phyloP scores from a whole-genome alignment of 2,888 invertebrate genomes.

The Flexamia atlantica region DNA sequence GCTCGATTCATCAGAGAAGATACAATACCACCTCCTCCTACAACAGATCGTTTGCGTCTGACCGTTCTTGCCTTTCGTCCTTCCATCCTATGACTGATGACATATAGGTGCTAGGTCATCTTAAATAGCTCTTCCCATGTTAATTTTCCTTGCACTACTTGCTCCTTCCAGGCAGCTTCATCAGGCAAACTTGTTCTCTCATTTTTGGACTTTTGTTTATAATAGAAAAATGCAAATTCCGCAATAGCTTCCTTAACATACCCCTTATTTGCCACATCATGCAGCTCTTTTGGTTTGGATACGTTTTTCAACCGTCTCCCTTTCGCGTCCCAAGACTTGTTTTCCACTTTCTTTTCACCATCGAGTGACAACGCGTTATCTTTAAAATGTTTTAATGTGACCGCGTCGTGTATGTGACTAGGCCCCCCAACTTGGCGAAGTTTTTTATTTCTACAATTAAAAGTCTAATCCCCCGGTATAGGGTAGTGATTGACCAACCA shows the following conservation, averaged over 20 bases:
- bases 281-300: not conserved
- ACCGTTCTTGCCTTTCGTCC: no score
- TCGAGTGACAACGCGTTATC: not conserved
- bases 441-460: no score
- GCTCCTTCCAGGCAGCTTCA: no score
- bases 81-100: no score
- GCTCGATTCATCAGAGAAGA: conserved; percentile 50
- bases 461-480: no score
- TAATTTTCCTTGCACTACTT: not conserved
- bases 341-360: not conserved
- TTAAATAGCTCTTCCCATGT: not conserved
- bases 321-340: not conserved
- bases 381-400: not conserved
- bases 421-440: no score
- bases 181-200: not conserved
- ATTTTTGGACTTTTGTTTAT: not conserved
- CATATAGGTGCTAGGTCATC: not conserved
- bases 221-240: not conserved
- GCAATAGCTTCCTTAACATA: no score
- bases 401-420: no score
- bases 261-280: no score
- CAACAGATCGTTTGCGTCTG: no score
- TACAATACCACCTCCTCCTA: not conserved
- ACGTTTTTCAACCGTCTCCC: not conserved
- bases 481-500: no score